These are phyloP conservation scores for Helleia helle DNA, from an alignment of 2,888 invertebrate species.

Conservation along the genomic window DNA sequence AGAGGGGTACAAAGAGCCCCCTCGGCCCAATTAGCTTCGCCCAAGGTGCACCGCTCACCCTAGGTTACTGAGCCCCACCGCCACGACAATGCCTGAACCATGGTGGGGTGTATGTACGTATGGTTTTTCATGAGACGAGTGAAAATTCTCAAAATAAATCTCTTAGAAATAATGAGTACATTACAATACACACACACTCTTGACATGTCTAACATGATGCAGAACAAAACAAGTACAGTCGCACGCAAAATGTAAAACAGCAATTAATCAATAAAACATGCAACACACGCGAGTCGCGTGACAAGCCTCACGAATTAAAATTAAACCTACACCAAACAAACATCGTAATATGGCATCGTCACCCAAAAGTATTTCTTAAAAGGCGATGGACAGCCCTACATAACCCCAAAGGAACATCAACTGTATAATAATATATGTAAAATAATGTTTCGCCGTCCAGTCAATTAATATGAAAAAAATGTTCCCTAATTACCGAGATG, in stretches of 20 bases:
- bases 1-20: too few species aligned
- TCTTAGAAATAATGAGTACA: neutral
- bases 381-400: slow-evolving; percentile 33
- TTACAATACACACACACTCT: too few species aligned
- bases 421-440: neutral
- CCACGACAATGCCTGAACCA: too few species aligned
- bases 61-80: too few species aligned
- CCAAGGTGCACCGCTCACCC: too few species aligned
- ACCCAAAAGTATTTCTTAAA: slow-evolving; percentile 52
- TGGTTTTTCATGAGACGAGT: too few species aligned
- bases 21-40: too few species aligned
- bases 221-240: too few species aligned
- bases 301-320: neutral
- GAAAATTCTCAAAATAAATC: too few species aligned
- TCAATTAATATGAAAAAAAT: slow-evolving; percentile 60
- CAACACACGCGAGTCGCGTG: neutral
- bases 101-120: too few species aligned
- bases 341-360: slow-evolving; percentile 64
- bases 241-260: slow-evolving; percentile 1
- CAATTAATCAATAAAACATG: slow-evolving; percentile 3
- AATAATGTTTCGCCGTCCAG: slow-evolving; percentile 26
- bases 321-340: slow-evolving; percentile 15
- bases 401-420: neutral
- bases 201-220: neutral
- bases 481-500: slow-evolving; percentile 60